Base-by-base conservation (phyloP, 2,888 invertebrate genomes). In the Noctuana brunneofusca region DNA sequence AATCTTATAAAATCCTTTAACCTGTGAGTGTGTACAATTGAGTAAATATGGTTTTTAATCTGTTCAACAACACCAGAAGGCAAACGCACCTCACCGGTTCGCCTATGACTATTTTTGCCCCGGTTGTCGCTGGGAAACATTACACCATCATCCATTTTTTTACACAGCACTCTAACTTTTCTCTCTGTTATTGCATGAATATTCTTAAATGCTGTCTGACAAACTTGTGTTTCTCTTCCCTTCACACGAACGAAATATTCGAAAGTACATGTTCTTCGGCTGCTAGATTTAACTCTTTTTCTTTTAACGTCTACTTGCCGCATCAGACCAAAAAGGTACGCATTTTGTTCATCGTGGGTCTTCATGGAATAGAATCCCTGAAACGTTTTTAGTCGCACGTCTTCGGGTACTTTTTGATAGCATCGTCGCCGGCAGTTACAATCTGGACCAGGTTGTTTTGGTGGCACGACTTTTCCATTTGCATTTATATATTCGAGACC, bases 271-370 rank as follows among this genome's bases (percentile, higher is more conserved):
- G 93, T 92, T 62, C 93, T 80, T 43, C 93, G 78, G 64, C 91
- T 92, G 69, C 92, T 92, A 12, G 86, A 83, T 74, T 92, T 91
- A 0, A 92, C 92, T 74, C 92, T 84, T 81, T 92, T 93, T 75
- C 93, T 82, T 74, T 92, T 92, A 0, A 93, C 92, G 75, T 93
- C 92, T 5, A 92, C 92, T 75, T 92, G 92, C 66, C 92, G 84
- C 89, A 93, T 93, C 2, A 93, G 83, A 18, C 93, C 93, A 80
- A 92, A 93, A 67, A 93, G 81, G 75, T 93, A 93, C 27, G 93
- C 92, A 81, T 93, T 93, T 77, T 93, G 93, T 76, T 93, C 93
- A 80, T 93, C 93, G 74, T 93, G 92, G 20, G 89, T 91, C 76
- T 92, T 92, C 86, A 93, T 90, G 4, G 90, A 86, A 70, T 93